A percentile compares a stretch with the other conserved stretches of the same genome.
Evolutionary conservation across 2,113 vertebrate species (phyloP).

Genomic region (Oncorhynchus masou): DNA sequence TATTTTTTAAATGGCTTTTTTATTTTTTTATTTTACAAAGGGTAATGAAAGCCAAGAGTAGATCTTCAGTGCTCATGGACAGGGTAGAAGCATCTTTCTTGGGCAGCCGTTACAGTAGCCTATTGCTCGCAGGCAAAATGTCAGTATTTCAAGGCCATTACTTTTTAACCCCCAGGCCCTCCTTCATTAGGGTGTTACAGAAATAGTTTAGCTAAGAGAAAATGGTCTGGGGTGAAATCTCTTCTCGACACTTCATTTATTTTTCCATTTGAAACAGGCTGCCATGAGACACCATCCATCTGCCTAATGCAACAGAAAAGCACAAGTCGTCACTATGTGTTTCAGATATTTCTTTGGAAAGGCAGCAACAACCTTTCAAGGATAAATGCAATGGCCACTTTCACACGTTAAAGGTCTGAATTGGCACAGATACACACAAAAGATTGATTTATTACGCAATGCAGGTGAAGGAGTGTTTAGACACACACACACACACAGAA

Average conservation of each 20-base stretch:
- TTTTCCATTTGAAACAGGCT: slow-evolving; percentile 53
- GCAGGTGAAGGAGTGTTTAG: slow-evolving; percentile 31
- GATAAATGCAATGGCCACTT: slow-evolving; percentile 75
- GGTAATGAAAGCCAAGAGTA: slow-evolving; percentile 51
- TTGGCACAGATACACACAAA: slow-evolving; percentile 70
- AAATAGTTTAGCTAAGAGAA: slow-evolving; percentile 74
- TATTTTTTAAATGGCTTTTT: slow-evolving; percentile 53
- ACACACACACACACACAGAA: slow-evolving; percentile 12
- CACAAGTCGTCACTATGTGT: slow-evolving; percentile 39
- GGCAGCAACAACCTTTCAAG: slow-evolving; percentile 67
- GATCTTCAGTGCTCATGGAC: slow-evolving; percentile 34
- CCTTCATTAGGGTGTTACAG: slow-evolving; percentile 72
- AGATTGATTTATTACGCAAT: slow-evolving; percentile 53
- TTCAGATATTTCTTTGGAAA: slow-evolving; percentile 63
- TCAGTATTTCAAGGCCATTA: slow-evolving; percentile 74
- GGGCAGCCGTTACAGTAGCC: slow-evolving; percentile 58
- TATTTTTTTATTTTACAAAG: slow-evolving; percentile 25
- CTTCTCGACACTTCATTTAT: slow-evolving; percentile 51
- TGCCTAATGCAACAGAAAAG: slow-evolving; percentile 61
- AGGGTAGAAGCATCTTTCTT: slow-evolving; percentile 35
- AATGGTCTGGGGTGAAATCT: slow-evolving; percentile 65
- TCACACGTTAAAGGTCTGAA: slow-evolving; percentile 70
- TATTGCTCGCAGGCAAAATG: slow-evolving; percentile 72
- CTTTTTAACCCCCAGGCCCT: slow-evolving; percentile 66
- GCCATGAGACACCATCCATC: slow-evolving; percentile 68